Evolutionary conservation across 2,797 vertebrate genomes (phyloP).

Genomic region (Brachyalestes nurse): DNA sequence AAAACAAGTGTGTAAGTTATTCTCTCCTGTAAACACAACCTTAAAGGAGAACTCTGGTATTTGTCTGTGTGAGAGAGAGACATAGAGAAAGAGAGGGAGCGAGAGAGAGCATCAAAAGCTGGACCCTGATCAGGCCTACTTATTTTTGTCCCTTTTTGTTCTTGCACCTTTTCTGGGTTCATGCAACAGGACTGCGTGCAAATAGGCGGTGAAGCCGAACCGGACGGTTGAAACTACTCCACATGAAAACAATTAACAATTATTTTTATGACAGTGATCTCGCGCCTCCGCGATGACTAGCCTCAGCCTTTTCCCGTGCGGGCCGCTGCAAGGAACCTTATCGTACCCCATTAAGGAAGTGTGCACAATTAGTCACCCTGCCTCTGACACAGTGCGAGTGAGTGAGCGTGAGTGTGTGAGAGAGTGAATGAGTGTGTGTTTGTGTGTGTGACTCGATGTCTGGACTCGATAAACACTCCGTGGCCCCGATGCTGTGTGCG

Average conservation of each 20-base stretch:
- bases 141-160: background rate
- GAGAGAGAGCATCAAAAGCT: background rate
- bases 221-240: background rate
- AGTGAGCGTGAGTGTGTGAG: too few species aligned
- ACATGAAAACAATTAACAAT: conserved; percentile 1
- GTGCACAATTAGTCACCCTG: conserved; percentile 18
- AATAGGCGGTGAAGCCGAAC: background rate
- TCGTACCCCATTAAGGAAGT: conserved; percentile 36
- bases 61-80: background rate
- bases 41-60: background rate
- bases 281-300: background rate
- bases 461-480: conserved; percentile 57
- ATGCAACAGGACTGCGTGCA: background rate
- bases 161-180: background rate
- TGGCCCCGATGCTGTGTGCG: conserved; percentile 16
- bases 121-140: background rate
- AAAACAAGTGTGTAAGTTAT: conserved; percentile 74
- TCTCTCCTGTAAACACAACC: conserved; percentile 73
- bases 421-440: background rate
- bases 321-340: conserved; percentile 12
- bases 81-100: background rate
- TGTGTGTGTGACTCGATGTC: conserved; percentile 50
- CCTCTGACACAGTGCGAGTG: conserved; percentile 13
- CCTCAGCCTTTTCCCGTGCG: background rate
- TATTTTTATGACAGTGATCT: background rate